Evolutionary conservation across 2,113 vertebrate species (phyloP), one percentile per base, ranked within the genome.

Genomic region (Phainopepla nitens): DNA sequence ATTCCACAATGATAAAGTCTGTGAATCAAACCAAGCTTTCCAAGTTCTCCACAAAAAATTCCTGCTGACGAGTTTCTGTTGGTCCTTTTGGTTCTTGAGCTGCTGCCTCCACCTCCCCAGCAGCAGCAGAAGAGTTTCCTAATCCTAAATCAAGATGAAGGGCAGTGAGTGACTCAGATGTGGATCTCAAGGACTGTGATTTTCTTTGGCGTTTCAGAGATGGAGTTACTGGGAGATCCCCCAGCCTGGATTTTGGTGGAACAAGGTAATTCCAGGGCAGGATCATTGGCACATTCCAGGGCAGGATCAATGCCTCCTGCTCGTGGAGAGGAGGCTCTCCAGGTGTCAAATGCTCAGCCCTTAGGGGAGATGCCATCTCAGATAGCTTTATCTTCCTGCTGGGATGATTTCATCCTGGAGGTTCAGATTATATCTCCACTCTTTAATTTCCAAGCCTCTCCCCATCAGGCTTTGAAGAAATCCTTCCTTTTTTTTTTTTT

Each of bases 361-460:
- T 80, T 0, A 36, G 92, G 96, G 92, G 44, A 95, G 90, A 96
- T 94, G 56, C 5, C 87, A 33, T 93, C 88, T 72, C 75, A 25
- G 79, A 88, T 94, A 80, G 10, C 23, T 83, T 94, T 93, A 96
- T 93, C 96, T 93, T 13, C 75, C 85, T 91, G 76, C 92, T 90
- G 82, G n/a, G 93, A 97, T 93, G 96, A 96, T 96, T 96, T 95
- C 95, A 94, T 96, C n/a, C 94, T 90, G 54, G 5, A 96, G 78
- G 71, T 93, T 93, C 87, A 86, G 94, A 97, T 97, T 18, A 8
- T 96, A 96, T 96, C 94, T 64, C 58, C 79, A n/a, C 80, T 78
- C 54, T 83, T 96, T 95, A 77, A 97, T 95, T 96, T 96, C 80
- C 83, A 88, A 93, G 94, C 94, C 93, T 96, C 93, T 94, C 92